phyloP scores from a whole-genome alignment of 2,797 vertebrate species.

The Notolabrus celidotus region DNA sequence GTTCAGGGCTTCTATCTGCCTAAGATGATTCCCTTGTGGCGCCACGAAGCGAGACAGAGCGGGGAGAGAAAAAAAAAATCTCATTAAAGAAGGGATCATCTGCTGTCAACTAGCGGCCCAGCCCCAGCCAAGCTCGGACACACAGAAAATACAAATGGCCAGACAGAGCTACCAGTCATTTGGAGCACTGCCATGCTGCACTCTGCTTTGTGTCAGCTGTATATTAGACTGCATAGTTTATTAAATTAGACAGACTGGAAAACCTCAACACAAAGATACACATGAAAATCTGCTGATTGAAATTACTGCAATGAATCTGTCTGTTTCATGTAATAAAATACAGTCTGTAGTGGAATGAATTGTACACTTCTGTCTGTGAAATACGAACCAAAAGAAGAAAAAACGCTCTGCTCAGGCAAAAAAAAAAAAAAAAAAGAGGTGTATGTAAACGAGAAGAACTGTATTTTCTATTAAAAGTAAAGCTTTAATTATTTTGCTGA shows the following conservation, averaged over 20 bases:
- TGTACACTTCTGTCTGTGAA: conserved; percentile 11
- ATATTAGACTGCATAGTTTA: conserved; percentile 17
- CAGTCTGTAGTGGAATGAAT: not conserved
- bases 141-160: conserved; percentile 63
- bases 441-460: conserved; percentile 16
- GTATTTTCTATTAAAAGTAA: conserved; percentile 9
- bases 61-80: conserved; percentile 57
- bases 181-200: conserved; percentile 47
- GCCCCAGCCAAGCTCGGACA: conserved; percentile 58
- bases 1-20: conserved; percentile 73
- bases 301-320: conserved; percentile 9
- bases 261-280: conserved; percentile 24
- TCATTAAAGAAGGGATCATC: conserved; percentile 80
- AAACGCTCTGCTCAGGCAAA: not conserved
- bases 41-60: conserved; percentile 61
- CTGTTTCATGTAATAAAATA: conserved; percentile 19
- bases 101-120: conserved; percentile 59
- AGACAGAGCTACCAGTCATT: conserved; percentile 51
- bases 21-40: conserved; percentile 75
- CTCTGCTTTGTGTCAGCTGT: conserved; percentile 45
- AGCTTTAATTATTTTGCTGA: conserved; percentile 31
- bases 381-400: not conserved
- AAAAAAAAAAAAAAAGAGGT: conserved; percentile 3
- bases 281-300: conserved; percentile 36
- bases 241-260: conserved; percentile 13